Percentiles rank a stretch among this genome's conserved stretches.
phyloP scores from a whole-genome alignment of 2,888 invertebrate species.

The Macrophya annulata region DNA sequence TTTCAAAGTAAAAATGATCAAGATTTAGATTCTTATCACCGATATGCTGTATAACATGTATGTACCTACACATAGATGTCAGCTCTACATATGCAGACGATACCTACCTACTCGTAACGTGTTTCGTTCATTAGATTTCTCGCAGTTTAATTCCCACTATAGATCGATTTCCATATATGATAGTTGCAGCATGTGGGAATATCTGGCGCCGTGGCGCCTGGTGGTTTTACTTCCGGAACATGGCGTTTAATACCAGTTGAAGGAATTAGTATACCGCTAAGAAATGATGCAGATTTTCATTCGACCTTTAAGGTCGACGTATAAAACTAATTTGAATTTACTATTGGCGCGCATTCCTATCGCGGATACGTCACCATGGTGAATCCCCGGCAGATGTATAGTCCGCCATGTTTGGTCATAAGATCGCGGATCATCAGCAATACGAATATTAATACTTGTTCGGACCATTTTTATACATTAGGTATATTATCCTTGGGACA shows the following conservation, averaged over 20 bases:
- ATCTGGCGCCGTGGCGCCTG: not conserved
- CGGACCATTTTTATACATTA: constrained; percentile 33
- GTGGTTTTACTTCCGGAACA: not conserved
- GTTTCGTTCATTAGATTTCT: not conserved
- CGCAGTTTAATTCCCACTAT: not conserved
- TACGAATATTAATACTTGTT: not conserved
- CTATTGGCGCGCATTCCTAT: constrained; percentile 44
- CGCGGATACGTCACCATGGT: constrained; percentile 1
- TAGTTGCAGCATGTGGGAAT: not conserved
- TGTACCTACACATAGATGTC: not conserved
- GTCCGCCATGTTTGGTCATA: constrained; percentile 44
- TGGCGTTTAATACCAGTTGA: not conserved
- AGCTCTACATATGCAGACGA: not conserved
- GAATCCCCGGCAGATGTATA: constrained; percentile 7
- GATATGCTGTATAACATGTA: not conserved
- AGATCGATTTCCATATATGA: not conserved
- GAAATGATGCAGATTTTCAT: constrained; percentile 31
- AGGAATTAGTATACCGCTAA: not conserved
- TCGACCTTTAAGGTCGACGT: constrained; percentile 11
- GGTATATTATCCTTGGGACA: constrained; percentile 2
- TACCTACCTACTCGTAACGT: not conserved
- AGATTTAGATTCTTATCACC: not conserved
- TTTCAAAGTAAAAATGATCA: not conserved
- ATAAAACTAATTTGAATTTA: constrained; percentile 32
- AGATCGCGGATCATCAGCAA: constrained; percentile 27